Evolutionary conservation across 1,140 invertebrate genomes (phyloP), one percentile per base, ranked within the genome.

Genomic region (Chironomus striatipennis): DNA sequence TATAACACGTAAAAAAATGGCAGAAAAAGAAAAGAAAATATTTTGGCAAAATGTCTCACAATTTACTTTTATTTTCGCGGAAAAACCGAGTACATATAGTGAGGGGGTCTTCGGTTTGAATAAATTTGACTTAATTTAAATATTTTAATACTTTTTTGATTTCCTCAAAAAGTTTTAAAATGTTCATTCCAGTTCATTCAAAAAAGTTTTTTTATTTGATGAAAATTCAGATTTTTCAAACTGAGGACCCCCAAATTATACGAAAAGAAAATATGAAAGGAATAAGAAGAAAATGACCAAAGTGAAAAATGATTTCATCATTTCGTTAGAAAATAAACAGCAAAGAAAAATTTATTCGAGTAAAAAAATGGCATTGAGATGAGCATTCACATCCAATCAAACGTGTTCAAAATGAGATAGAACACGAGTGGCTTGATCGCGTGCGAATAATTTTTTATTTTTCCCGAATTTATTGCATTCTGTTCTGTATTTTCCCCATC

Each of bases 301-400:
- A 57, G 12, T n/a, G 47, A 57, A 57, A 57, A 5, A 57, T 57
- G 47, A 15, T 12, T 34, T 34, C 24, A 34, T 34, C 24, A 34
- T 34, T 34, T 34, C 5, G 5, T 1, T 34, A n/a, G 12, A 57
- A 57, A 57, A 57, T 57, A 15, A 12, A 57, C 9, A 15, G 12
- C 12, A 15, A 57, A 15, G 8, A 47, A 15, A 57, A 57, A 57
- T 57, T 34, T 34, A 34, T 34, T 57, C 47, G n/a, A 57, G n/a
- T 57, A 10, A 57, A 57, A n/a, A 57, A 57, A 57, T 57, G 47
- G n/a, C 47, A 57, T 57, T 57, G 47, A 57, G n/a, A 57, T 57
- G 47, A 57, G n/a, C n/a, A 57, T 57, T 57, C 47, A 57, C 47
- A 57, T 57, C 47, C 47, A 57, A 57, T 57, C 47, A 57, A 57